Base-by-base conservation (phyloP, 2,888 invertebrate genomes). In the Drosophila incognita region DNA sequence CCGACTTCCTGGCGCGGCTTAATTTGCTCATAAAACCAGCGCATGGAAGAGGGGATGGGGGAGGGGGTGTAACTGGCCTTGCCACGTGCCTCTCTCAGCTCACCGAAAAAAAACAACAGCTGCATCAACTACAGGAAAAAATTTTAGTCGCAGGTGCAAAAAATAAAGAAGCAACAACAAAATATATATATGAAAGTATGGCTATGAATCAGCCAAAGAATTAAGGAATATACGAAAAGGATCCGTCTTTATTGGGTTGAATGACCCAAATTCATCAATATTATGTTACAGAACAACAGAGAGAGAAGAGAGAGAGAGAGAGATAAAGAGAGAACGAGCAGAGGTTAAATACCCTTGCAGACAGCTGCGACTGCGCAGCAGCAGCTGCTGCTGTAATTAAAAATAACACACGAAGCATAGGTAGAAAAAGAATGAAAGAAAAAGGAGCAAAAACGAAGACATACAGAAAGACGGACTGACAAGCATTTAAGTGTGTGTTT, bases 321-420 rank as follows among this genome's bases (percentile, higher is more conserved):
- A 49, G 42, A 24, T 2, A 36, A 21, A 54, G 36, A 31, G 49
- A 46, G 42, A 48, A 36, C 29, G 35, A 33, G 24, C 24, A 27
- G 54, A 78, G 81, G 77, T 87, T 79, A 74, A 86, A 73, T 80
- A 85, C 66, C 80, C 78, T 73, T 54, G 10, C 40, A 53, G 67
- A 72, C 89, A 87, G 89, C 89, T 85, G 85, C 85, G 89, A 69
- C 87, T 80, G 89, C 85, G 60, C 70, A 70, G 69, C 89, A 83
- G 84, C 89, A 76, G 81, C 74, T 69, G 73, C 59, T 81, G 87
- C 59, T 80, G 87, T 87, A 89, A 85, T 85, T 89, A 89, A 89
- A 85, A 85, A 84, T 79, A 87, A 74, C 54, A 82, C 69, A 65
- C 29, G 53, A 65, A 72, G 40, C 51, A 68, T 61, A 46, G 48